Conservation (phyloP, 1,140 invertebrate genomes). For the Microplitis mediator region DNA sequence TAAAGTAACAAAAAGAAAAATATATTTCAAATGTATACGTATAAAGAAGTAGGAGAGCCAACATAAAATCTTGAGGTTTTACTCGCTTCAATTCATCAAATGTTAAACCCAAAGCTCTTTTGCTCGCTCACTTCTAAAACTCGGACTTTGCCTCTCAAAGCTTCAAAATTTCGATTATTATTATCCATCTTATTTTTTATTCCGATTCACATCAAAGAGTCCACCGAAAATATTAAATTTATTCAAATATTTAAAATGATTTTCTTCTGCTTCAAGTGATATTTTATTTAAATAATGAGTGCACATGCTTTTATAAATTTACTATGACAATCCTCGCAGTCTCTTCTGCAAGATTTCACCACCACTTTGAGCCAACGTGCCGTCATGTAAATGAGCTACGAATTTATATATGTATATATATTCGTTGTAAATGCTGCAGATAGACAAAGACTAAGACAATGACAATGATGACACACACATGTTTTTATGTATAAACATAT, state of each 20-base stretch:
- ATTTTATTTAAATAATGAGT: too few relatives aligned
- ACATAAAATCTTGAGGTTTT: background rate
- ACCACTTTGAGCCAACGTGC: background rate
- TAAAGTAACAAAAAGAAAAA: background rate
- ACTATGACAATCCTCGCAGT: background rate
- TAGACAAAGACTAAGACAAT: too few relatives aligned
- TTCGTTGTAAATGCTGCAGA: too few relatives aligned
- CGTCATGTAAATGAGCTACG: constrained; percentile 49
- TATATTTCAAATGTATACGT: background rate
- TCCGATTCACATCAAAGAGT: background rate
- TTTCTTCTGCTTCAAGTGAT: too few relatives aligned
- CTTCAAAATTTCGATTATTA: background rate
- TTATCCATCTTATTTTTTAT: background rate
- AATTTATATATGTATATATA: constrained; percentile 27
- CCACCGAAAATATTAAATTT: too few relatives aligned
- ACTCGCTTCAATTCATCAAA: constrained; percentile 3
- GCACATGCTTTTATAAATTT: too few relatives aligned
- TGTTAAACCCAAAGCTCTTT: background rate
- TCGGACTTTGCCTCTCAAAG: background rate
- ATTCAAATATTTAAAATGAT: too few relatives aligned
- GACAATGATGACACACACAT: constrained; percentile 31
- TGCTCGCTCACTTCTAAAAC: constrained; percentile 4
- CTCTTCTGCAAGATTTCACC: background rate
- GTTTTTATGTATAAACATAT: constrained; percentile 39
- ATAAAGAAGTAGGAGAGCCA: background rate